Conservation (phyloP, 2,797 vertebrate species). For the Mallotus villosus region DNA sequence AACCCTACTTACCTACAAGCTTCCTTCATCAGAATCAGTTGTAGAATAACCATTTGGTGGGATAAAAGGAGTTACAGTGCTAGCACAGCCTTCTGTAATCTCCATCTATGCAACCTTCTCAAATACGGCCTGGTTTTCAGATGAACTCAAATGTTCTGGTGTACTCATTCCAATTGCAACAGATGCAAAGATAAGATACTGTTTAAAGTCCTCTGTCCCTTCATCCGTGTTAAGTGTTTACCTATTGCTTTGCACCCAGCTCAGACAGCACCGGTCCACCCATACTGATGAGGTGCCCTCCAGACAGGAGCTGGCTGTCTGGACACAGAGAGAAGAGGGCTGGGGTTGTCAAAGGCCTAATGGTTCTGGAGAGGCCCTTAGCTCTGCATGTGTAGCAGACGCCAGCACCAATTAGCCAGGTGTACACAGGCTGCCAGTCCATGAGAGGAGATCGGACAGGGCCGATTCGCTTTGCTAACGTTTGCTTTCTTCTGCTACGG, state of each 20-base stretch:
- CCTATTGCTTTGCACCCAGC: not conserved
- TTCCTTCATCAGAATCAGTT: no score
- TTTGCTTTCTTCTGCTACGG: slow-evolving; percentile 50
- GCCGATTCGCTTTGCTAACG: slow-evolving; percentile 55
- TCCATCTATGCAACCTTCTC: not conserved
- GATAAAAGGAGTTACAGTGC: not conserved
- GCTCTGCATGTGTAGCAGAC: slow-evolving; percentile 62
- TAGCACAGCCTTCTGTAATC: not conserved
- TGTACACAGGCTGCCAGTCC: slow-evolving; percentile 58
- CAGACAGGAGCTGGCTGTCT: slow-evolving; percentile 55
- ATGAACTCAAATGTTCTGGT: not conserved
- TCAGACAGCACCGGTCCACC: no score
- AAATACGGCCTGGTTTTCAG: not conserved
- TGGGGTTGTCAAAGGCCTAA: slow-evolving; percentile 64
- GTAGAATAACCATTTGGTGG: no score
- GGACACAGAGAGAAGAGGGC: slow-evolving; percentile 46
- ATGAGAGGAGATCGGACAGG: slow-evolving; percentile 41
- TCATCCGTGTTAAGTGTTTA: not conserved
- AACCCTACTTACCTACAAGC: no score
- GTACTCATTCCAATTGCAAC: not conserved
- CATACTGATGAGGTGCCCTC: slow-evolving; percentile 21
- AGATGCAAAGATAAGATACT: not conserved
- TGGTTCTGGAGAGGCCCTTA: slow-evolving; percentile 60
- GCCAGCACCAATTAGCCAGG: slow-evolving; percentile 69
- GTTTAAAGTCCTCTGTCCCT: not conserved